A percentile compares a stretch with the other conserved stretches of the same genome.
These are phyloP conservation scores for Polydrusus cervinus DNA, from an alignment of 2,888 invertebrate species.

Conservation along the genomic window DNA sequence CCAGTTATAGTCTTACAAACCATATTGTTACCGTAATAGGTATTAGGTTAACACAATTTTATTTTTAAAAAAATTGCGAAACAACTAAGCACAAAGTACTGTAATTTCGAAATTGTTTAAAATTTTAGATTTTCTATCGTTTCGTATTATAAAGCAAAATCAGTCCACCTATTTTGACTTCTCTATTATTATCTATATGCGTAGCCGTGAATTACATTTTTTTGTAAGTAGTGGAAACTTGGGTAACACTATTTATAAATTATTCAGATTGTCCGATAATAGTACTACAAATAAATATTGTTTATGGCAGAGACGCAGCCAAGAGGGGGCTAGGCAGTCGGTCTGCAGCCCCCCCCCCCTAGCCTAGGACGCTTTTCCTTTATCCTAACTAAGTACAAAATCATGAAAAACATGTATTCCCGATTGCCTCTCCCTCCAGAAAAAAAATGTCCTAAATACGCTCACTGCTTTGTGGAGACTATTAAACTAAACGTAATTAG, in stretches of 20 bases:
- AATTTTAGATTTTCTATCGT: not conserved
- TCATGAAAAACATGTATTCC: too few relatives aligned
- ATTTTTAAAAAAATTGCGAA: not conserved
- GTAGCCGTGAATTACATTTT: conserved; percentile 6
- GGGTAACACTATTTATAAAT: not conserved
- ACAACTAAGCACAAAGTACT: conserved; percentile 2
- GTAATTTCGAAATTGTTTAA: conserved; percentile 3
- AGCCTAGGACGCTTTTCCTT: too few relatives aligned
- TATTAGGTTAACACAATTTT: not conserved
- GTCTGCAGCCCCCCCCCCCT: too few relatives aligned
- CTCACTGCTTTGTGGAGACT: too few relatives aligned
- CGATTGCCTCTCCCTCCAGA: too few relatives aligned
- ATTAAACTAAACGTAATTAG: too few relatives aligned
- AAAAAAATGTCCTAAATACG: too few relatives aligned
- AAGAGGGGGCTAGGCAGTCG: too few relatives aligned
- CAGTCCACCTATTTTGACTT: not conserved
- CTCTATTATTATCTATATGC: conserved; percentile 9
- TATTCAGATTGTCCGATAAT: too few relatives aligned
- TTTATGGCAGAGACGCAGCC: too few relatives aligned
- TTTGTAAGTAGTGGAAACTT: not conserved
- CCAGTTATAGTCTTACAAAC: not conserved
- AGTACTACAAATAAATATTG: too few relatives aligned
- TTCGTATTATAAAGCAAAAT: not conserved
- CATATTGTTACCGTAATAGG: conserved; percentile 5
- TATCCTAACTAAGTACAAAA: too few relatives aligned